Evolutionary conservation across 2,113 vertebrate species (phyloP).

Genomic region (Melanotaenia duboulayi): DNA sequence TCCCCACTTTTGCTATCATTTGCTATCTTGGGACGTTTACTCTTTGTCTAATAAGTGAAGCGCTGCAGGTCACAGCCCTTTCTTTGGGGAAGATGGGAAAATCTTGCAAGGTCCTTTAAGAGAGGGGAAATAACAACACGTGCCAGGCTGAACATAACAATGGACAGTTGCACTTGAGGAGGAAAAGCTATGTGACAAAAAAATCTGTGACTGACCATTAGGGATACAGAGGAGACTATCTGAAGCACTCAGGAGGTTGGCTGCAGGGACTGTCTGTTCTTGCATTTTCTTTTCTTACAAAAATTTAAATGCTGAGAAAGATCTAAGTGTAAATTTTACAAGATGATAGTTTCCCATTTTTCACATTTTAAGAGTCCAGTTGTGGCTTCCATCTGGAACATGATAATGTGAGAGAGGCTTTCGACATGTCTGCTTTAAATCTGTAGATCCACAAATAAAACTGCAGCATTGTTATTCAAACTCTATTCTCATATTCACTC

Average conservation of each 20-base stretch:
- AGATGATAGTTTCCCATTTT: conserved; percentile 27
- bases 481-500: not conserved
- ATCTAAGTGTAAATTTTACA: conserved; percentile 33
- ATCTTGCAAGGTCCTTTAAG: conserved; percentile 50
- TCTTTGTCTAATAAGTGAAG: conserved; percentile 47
- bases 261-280: not conserved
- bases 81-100: conserved; percentile 60
- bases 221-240: conserved; percentile 31
- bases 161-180: conserved; percentile 51
- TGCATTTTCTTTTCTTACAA: conserved; percentile 1
- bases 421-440: conserved; percentile 53
- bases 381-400: conserved; percentile 50
- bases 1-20: conserved; percentile 43
- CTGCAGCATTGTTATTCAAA: conserved; percentile 14
- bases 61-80: conserved; percentile 40
- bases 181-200: conserved; percentile 66
- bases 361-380: conserved; percentile 44
- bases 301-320: not conserved
- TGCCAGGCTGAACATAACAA: conserved; percentile 72
- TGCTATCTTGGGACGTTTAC: conserved; percentile 60
- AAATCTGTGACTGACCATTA: conserved; percentile 18
- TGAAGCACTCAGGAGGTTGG: not conserved
- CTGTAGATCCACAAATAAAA: conserved; percentile 20
- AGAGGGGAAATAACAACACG: conserved; percentile 80
- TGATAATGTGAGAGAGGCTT: conserved; percentile 20